Base-by-base conservation (phyloP, 1,140 invertebrate species). In the Drosophila watanabei region DNA sequence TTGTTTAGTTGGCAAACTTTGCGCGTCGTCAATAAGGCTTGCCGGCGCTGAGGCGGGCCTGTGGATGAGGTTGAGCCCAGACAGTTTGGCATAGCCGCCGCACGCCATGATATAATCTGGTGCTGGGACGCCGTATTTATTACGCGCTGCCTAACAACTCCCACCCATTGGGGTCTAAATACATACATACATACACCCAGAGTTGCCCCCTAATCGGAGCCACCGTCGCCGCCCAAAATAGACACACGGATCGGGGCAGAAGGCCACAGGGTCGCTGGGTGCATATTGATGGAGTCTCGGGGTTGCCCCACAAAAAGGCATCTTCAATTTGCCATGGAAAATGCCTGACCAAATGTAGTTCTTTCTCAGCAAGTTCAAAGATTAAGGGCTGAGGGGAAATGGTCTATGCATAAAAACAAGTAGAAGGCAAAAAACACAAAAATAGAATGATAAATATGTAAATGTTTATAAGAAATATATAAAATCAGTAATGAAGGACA, bases 1-100 rank as follows among this genome's bases (percentile, higher is more conserved):
- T 89, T 89, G 85, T 89, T 89, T 90, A 91, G 86, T 91, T 91
- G 87, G 86, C 87, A 91, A 90, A 90, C 86, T 90, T 89, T 90
- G 86, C 85, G 85, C 79, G 86, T 90, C 86, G 85, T 90, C 86
- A 90, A 90, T 89, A 89, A 82, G 84, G 84, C 77, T 73, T 73
- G 72, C 56, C 33, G 54, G 10, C n/a, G 41, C 9, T 45, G 20
- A 3, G 43, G 7, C 5, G 59, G 43, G 18, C 18, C 14, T 6
- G 33, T n/a, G 24, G 71, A 43, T 46, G 68, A 41, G 65, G 32
- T 46, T 75, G 14, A 52, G 71, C 61, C 61, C 86, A 88, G 85
- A 81, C 85, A 78, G 85, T 79, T 80, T 68, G 59, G 71, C 75
- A 81, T 73, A 60, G 75, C 64, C 75, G 81, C 85, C 75, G 81